These are phyloP conservation scores for Pollenia amentaria DNA, from an alignment of 2,888 invertebrate species.

Conservation along the genomic window DNA sequence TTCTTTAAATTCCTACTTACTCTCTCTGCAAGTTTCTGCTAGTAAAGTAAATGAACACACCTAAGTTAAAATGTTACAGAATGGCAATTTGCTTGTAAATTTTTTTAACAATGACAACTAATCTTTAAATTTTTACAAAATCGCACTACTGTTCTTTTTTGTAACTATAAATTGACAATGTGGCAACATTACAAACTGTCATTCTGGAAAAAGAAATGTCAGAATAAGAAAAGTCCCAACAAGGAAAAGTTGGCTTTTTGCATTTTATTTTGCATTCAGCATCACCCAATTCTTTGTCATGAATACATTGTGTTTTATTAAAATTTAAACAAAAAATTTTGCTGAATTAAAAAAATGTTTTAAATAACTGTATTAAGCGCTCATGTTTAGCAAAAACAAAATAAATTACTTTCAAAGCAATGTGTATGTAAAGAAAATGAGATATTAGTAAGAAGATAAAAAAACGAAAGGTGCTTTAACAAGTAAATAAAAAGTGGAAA, in stretches of 20 bases:
- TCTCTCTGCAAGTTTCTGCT: too few species aligned
- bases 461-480: slow-evolving; percentile 44
- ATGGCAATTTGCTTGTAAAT: too few species aligned
- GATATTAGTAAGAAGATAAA: background rate
- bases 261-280: slow-evolving; percentile 35
- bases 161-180: background rate
- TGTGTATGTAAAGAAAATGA: slow-evolving; percentile 29
- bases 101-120: too few species aligned
- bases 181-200: slow-evolving; percentile 34
- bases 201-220: slow-evolving; percentile 24
- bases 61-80: too few species aligned
- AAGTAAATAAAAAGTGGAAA: slow-evolving; percentile 15
- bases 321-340: background rate
- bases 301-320: background rate
- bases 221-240: slow-evolving; percentile 9
- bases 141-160: too few species aligned
- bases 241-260: slow-evolving; percentile 45
- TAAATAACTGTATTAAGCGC: too few species aligned
- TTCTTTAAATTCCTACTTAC: too few species aligned
- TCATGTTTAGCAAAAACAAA: too few species aligned
- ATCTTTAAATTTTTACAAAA: too few species aligned
- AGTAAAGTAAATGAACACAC: too few species aligned
- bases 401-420: background rate
- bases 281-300: slow-evolving; percentile 28
- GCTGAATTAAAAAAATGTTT: background rate